Evolutionary conservation across 2,113 vertebrate genomes (phyloP).

Genomic region (Noturus placidus): DNA sequence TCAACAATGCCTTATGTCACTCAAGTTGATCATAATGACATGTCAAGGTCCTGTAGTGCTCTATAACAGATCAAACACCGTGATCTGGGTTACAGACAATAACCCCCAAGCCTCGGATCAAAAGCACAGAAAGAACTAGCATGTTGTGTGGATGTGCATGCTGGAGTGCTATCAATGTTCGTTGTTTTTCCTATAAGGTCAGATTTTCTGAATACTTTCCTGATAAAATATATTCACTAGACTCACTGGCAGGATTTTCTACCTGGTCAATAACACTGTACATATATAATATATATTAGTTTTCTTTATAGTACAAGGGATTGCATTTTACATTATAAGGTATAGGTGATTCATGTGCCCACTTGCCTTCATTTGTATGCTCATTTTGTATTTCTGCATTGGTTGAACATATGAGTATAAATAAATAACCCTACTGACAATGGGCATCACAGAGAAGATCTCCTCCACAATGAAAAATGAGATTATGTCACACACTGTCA

Average conservation of each 20-base stretch:
- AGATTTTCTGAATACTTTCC: background rate
- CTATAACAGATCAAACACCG: background rate
- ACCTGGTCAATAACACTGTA: background rate
- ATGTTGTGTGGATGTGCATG: background rate
- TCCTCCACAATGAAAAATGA: slow-evolving; percentile 11
- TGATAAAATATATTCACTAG: background rate
- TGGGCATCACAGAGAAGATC: background rate
- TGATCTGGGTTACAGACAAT: background rate
- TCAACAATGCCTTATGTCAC: background rate
- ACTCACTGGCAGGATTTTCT: background rate
- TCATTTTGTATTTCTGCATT: background rate
- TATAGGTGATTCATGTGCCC: background rate
- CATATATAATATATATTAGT: background rate
- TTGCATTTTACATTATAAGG: background rate
- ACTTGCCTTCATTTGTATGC: background rate
- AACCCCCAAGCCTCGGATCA: background rate
- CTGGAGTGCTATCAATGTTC: background rate
- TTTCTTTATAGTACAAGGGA: background rate
- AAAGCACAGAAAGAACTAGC: background rate
- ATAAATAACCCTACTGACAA: slow-evolving; percentile 15
- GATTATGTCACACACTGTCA: background rate
- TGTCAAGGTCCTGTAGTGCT: background rate
- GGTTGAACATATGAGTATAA: background rate
- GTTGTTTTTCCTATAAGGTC: background rate
- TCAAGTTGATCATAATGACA: background rate